Base-by-base conservation (phyloP, 1,140 invertebrate species). In the Arctopsyche grandis region DNA sequence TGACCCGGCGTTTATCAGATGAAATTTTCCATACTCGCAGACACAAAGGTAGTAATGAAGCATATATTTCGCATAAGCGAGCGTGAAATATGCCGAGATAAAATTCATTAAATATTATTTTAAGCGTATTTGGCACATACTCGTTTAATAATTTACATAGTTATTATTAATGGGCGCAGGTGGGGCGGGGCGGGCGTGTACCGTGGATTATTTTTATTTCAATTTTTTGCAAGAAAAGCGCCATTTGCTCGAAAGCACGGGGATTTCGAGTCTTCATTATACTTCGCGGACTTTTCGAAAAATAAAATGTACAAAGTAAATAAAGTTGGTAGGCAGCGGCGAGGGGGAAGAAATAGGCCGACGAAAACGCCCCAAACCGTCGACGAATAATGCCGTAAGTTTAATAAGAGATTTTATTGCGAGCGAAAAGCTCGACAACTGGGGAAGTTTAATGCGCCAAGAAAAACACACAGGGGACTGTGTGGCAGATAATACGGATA, bases 381-480 rank as follows among this genome's bases (percentile, higher is more conserved):
- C 21, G 46, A 16, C 48, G 71, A 74, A 74, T 48, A 74, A 74
- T 26, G 44, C 21, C 48, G 21, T 46, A 74, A 74, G 71, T 74
- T 74, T 74, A 74, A 74, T 74, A 74, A 74, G 71, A 74, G 44
- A 56, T 74, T 74, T 74, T 56, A 74, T 74, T 74, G 48, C 21
- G 44, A 46, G 24, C 9, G 21, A 56, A 16, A 16, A n/a, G 69
- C 29, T 38, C 29, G 29, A 58, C 3, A n/a, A 58, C n/a, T n/a
- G 21, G 52, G 5, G 24, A 71, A 71, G 43, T 71, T 71, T 71
- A 71, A 71, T 71, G 9, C 69, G 38, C 16, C 9, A 66, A 66
- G 21, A 22, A 66, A 66, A 66, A 66, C 63, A 66, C 63, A 14
- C 63, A 21, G 63, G 63, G 63, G 63, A 66, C 24, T 9, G 10